phyloP scores from a whole-genome alignment of 2,113 vertebrate genomes.

The Atherinomorus stipes region DNA sequence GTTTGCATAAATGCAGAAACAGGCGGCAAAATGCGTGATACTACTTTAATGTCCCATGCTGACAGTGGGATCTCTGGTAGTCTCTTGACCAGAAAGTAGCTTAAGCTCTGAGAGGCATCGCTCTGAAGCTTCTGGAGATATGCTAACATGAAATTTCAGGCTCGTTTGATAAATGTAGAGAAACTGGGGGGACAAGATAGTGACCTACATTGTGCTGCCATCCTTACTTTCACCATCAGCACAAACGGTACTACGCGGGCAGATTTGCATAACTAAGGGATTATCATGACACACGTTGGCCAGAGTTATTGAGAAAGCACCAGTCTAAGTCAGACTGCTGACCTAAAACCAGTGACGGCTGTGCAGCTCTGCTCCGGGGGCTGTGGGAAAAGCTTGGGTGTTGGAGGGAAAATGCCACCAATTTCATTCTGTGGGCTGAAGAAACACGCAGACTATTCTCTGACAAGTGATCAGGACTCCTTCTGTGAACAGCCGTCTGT shows the following conservation, averaged over 20 bases:
- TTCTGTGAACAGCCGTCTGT: constrained; percentile 69
- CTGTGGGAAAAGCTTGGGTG: constrained; percentile 86
- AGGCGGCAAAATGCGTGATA: constrained; percentile 45
- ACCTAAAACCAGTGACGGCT: constrained; percentile 63
- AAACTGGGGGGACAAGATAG: constrained; percentile 60
- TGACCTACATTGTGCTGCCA: constrained; percentile 71
- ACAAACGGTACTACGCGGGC: constrained; percentile 49
- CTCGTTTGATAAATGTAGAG: constrained; percentile 52
- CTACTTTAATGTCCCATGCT: not conserved
- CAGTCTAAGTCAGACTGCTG: constrained; percentile 67
- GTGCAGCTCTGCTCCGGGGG: constrained; percentile 57
- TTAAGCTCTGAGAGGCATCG: not conserved
- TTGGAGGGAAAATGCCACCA: constrained; percentile 90
- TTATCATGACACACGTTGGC: constrained; percentile 76
- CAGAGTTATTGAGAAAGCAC: constrained; percentile 70
- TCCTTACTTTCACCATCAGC: constrained; percentile 73
- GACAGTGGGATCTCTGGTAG: not conserved
- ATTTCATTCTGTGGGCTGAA: constrained; percentile 87
- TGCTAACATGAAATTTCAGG: constrained; percentile 28
- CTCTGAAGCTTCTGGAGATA: not conserved
- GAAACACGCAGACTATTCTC: constrained; percentile 87
- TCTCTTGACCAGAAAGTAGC: constrained; percentile 9
- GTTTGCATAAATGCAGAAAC: constrained; percentile 57
- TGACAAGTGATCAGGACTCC: constrained; percentile 65
- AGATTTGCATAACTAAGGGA: constrained; percentile 81